Base-by-base conservation (phyloP, 2,888 invertebrate species). In the Morpho deidamia region DNA sequence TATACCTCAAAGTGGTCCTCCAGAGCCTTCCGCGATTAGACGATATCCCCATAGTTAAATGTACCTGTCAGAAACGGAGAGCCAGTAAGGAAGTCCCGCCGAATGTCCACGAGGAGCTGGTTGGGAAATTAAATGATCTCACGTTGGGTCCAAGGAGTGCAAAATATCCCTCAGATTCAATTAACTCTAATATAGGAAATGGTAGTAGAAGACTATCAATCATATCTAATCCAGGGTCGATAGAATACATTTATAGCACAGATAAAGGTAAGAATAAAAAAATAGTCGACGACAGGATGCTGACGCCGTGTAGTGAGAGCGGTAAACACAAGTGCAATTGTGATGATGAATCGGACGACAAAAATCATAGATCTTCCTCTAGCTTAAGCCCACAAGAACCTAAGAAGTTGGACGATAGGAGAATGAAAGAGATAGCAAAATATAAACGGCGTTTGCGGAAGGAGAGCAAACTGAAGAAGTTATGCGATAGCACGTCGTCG, bases 261-360 rank as follows among this genome's bases (percentile, higher is more conserved):
- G 44, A 65, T 57, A 39, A 71, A 64, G 51, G 71, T 0, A 69
- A 72, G 61, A 46, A 70, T 0, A 69, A 72, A 11, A 65, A 70
- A 11, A 65, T 93, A 42, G 81, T 95, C 10, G 94, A 95, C 69
- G 95, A 95, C 67, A 84, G 95, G 61, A 92, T 95, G 91, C 91
- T 92, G 63, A 92, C 92, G 0, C 87, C 91, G 0, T 95, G 95
- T 78, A 93, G 93, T 63, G 92, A 93, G 63, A 94, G 92, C 55
- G 95, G 95, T 0, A 95, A 95, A 73, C 95, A 95, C 74, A 93
- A 93, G 62, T 95, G 95, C 78, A 92, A 91, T 52, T 94, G 94
- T 69, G 92, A 94, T 65, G 94, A 94, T 37, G 95, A 95, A 65
- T 93, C 94, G 2, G 92, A 92, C 66, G 81, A 72, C 38, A 85